Evolutionary conservation across 2,113 vertebrate genomes (phyloP), one percentile per base, ranked within the genome.

Genomic region (Anoura caudifer): DNA sequence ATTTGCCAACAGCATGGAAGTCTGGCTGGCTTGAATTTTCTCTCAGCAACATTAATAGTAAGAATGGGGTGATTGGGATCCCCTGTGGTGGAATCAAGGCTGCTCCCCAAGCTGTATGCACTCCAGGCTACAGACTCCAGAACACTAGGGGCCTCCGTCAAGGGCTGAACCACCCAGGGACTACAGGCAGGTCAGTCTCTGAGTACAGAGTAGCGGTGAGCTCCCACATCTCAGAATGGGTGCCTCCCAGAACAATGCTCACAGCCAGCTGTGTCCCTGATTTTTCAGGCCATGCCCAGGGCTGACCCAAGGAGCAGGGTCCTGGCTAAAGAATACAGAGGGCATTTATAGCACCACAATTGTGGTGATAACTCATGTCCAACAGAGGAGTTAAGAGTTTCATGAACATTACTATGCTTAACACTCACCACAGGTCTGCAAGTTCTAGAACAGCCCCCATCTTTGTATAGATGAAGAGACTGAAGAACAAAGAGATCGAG

Each of bases 351-450:
- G 38, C 70, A 24, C 36, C 5, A 11, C 13, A 11, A 2, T 9
- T 45, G 33, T 38, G 20, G 2, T 54, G 19, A 9, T 43, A 47
- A 76, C 28, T 61, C 31, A 13, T 12, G 9, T 47, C 31, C 8
- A 15, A 33, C 61, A 31, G 43, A 36, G 19, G 31, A 77, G 16
- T 28, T 45, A 24, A 38, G 84, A 56, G 54, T 69, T 26, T 47
- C 26, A 19, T 54, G 13, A 6, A 5, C 14, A 0, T 67, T 5
- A 17, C 14, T 36, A 13, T 15, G 5, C 19, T 59, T 59, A 56
- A 50, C 4, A 1, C 38, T 31, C 38, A 84, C 17, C 4, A 36
- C 0, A 0, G 50, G 4, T 22, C 52, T 31, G 12, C 24, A 15
- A 7, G 41, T 36, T 69, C 7, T 28, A 41, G 47, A 86, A 63